These are phyloP conservation scores for Neodiprion lecontei DNA, from an alignment of 1,140 invertebrate species.

Conservation along the genomic window DNA sequence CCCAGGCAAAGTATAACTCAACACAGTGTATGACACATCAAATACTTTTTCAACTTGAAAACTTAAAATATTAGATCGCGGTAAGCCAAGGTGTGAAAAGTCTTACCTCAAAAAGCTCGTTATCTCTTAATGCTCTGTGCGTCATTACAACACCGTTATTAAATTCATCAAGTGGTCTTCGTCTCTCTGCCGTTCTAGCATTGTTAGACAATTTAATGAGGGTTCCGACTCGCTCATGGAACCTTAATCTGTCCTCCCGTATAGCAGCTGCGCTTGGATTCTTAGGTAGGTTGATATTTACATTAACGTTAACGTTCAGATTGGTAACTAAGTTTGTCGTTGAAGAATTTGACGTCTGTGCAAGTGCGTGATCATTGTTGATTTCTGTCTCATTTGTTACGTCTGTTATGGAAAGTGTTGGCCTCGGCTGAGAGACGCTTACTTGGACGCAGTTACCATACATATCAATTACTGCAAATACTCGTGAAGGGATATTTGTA, in stretches of 20 bases:
- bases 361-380: constrained; percentile 52
- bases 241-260: constrained; percentile 74
- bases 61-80: background rate
- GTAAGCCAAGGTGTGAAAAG: constrained; percentile 11
- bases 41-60: background rate
- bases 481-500: constrained; percentile 73
- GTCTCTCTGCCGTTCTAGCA: constrained; percentile 84
- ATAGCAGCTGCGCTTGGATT: constrained; percentile 50
- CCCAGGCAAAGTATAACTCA: too few relatives aligned
- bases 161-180: constrained; percentile 90
- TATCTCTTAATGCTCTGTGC: constrained; percentile 82
- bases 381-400: constrained; percentile 50
- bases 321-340: constrained; percentile 56
- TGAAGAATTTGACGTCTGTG: constrained; percentile 50
- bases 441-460: constrained; percentile 94
- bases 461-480: constrained; percentile 90
- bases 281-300: constrained; percentile 59
- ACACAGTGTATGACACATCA: background rate
- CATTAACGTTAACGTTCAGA: constrained; percentile 59
- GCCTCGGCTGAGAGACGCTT: constrained; percentile 63
- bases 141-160: constrained; percentile 95
- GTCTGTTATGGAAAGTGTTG: constrained; percentile 29
- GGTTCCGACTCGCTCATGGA: constrained; percentile 87
- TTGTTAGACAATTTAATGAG: constrained; percentile 88
- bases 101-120: constrained; percentile 90